Conservation (phyloP, 2,797 vertebrate genomes). For the Neolamprologus multifasciatus region DNA sequence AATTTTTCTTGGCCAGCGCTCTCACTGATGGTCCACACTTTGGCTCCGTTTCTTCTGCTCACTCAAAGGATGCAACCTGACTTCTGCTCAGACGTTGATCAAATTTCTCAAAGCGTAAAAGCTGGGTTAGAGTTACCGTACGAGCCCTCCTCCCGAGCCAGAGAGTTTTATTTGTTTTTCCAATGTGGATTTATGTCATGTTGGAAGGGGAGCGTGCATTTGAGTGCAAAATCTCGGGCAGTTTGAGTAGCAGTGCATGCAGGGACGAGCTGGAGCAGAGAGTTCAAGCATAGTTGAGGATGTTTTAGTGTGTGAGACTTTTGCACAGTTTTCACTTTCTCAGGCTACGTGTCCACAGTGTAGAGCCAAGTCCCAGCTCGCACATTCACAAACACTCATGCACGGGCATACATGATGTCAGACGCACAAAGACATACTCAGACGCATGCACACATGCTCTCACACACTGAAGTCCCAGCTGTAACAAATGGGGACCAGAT, state of each 20-base stretch:
- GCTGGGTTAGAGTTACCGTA: not conserved
- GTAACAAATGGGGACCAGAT: conserved; percentile 77
- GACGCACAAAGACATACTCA: conserved; percentile 1
- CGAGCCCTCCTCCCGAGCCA: not conserved
- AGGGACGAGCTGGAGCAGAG: not conserved
- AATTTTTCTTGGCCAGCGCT: not conserved
- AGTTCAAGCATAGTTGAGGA: conserved; percentile 26
- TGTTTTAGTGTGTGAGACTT: conserved; percentile 31
- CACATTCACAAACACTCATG: not conserved
- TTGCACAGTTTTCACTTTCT: conserved; percentile 33
- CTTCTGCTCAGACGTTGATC: not conserved
- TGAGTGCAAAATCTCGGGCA: not conserved
- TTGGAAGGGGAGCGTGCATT: not conserved
- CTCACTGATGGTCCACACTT: not conserved
- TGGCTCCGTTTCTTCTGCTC: not conserved
- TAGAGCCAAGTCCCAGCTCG: conserved; percentile 18
- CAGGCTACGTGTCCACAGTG: conserved; percentile 20
- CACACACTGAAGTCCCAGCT: conserved; percentile 61
- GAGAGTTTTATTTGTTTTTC: conserved; percentile 16
- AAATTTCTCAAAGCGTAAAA: not conserved
- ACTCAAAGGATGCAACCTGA: not conserved
- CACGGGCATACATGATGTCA: conserved; percentile 31
- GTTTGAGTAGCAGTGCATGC: not conserved
- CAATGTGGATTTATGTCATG: conserved; percentile 23
- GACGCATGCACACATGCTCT: not conserved